A percentile compares a stretch with the other conserved stretches of the same genome.
Conservation (phyloP, 2,888 invertebrate genomes). For the Rhopalosiphum nymphaeae region DNA sequence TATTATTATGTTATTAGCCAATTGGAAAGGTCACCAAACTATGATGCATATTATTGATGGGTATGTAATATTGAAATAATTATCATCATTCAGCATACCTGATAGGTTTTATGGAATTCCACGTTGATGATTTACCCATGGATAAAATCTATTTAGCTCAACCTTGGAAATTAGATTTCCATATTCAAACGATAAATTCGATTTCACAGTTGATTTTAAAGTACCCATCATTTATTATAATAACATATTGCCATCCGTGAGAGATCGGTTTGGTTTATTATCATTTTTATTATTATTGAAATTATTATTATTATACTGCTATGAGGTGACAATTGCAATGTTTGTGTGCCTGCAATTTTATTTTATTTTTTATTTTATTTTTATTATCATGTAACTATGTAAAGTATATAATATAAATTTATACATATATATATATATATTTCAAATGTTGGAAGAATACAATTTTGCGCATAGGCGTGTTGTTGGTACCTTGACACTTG, state of each 20-base stretch:
- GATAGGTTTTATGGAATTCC: background rate
- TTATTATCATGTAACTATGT: background rate
- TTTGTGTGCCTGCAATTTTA: background rate
- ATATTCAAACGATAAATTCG: slow-evolving; percentile 59
- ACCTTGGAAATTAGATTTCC: slow-evolving; percentile 41
- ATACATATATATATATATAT: background rate
- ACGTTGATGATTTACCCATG: background rate
- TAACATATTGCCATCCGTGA: background rate
- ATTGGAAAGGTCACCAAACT: slow-evolving; percentile 6
- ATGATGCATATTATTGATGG: background rate
- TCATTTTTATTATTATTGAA: slow-evolving; percentile 8
- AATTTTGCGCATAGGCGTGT: slow-evolving; percentile 11
- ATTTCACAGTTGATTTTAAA: slow-evolving; percentile 48
- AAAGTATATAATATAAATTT: background rate
- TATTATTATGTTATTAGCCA: background rate
- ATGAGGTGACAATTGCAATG: slow-evolving; percentile 1
- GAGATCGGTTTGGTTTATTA: background rate
- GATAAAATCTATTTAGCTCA: slow-evolving; percentile 35
- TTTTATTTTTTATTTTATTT: slow-evolving; percentile 31
- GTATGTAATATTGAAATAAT: background rate
- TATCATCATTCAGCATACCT: background rate
- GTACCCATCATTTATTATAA: slow-evolving; percentile 44
- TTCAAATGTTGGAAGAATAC: background rate
- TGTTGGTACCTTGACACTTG: slow-evolving; percentile 49
- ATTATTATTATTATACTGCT: slow-evolving; percentile 24